Evolutionary conservation across 2,113 vertebrate genomes (phyloP), one percentile per base, ranked within the genome.

Genomic region (Fulmarus glacialis): DNA sequence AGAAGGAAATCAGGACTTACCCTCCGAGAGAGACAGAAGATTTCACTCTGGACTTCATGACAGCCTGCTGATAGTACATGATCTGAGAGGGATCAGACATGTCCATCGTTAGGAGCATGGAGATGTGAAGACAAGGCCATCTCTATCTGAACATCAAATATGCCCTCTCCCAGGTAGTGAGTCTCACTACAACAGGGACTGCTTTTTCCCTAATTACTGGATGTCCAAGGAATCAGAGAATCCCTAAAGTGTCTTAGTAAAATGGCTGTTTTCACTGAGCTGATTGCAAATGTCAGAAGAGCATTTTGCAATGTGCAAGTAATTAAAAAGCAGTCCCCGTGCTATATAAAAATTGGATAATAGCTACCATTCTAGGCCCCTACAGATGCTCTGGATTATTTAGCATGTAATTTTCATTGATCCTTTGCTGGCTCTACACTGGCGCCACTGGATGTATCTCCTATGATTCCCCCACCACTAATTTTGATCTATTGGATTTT

Each of bases 21-120:
- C 98, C 99, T 97, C 98, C 99, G 4, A 99, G 98, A 58, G 99
- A 99, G 97, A 99, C 99, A 0, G 99, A 99, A 42, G 99, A 99
- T 97, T 99, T 99, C 95, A 99, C 99, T 56, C 99, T 99, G 96
- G 99, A 98, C 92, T 99, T 99, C 99, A 99, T 97, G 72, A 99
- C 98, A 83, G 99, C 98, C 96, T 99, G 99, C 86, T 99, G 99
- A 56, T 99, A 99, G 90, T 99, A 99, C 97, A 99, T 99, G 97
- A 99, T 99, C 99, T 99, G 87, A 14, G 94, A 96, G 73, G 86
- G 90, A 70, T 83, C 32, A 77, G 72, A 63, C 12, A 45, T 0
- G 3, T 89, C 36, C 63, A 11, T 1, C 30, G 87, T 97, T 91
- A 97, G 78, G 32, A 94, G 68, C 40, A 66, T 0, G 0, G 34